phyloP scores from a whole-genome alignment of 1,140 invertebrate genomes.

The Chrysomallon squamiferum region DNA sequence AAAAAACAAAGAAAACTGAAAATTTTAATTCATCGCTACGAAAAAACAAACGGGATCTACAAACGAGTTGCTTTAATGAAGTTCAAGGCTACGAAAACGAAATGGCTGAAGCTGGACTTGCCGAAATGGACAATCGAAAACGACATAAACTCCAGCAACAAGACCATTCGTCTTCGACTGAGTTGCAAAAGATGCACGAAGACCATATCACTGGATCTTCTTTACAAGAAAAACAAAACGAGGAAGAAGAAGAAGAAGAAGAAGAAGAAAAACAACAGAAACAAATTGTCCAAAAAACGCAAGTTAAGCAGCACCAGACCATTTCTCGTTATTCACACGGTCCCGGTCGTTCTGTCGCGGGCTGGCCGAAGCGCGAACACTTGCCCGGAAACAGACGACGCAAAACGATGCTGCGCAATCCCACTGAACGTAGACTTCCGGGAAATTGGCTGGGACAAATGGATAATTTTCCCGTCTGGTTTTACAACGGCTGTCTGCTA shows the following conservation, averaged over 20 bases:
- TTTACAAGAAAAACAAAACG: constrained; percentile 1
- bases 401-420: neutral
- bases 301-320: neutral
- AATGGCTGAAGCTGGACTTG: constrained; percentile 3
- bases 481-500: neutral
- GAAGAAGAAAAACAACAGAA: neutral
- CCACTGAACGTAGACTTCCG: constrained; percentile 6
- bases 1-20: neutral
- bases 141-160: constrained; percentile 1
- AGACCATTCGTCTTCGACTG: neutral
- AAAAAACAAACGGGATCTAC: neutral
- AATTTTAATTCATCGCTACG: neutral
- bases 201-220: neutral
- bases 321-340: neutral
- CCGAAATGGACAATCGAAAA: neutral
- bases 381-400: too few relatives aligned
- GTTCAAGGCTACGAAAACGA: neutral
- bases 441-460: constrained; percentile 8
- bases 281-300: neutral
- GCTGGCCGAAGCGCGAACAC: neutral
- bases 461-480: neutral
- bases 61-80: neutral
- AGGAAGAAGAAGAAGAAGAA: neutral
- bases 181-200: neutral
- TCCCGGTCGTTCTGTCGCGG: neutral